Base-by-base conservation (phyloP, 2,113 vertebrate genomes). In the Drymodes brunneopygia region DNA sequence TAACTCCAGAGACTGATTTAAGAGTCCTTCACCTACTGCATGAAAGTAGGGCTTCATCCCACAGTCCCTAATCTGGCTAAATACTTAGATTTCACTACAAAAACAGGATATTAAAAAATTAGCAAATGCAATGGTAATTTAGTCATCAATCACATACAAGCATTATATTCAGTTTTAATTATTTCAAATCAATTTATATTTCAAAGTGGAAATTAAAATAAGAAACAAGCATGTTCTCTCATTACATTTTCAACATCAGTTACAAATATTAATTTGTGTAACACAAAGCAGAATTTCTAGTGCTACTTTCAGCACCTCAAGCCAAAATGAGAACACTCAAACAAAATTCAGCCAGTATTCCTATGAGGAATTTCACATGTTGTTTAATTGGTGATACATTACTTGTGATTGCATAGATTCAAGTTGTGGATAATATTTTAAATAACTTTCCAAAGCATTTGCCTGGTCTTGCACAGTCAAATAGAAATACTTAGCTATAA, bases 1-100 rank as follows among this genome's bases (percentile, higher is more conserved):
- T 97, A 97, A 97, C 94, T 97, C 86, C 93, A 93, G 84, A 95
- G 91, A 94, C 84, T 96, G 94, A 97, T 97, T 97, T 97, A 96
- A 92, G 89, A 96, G 92, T 94, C 66, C 88, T 97, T 91, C 78
- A 94, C 82, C 75, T 86, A 81, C 80, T 96, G 82, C 81, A 88
- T 36, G 66, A 91, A 92, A 85, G 81, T 20, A 92, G 22, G 57
- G 74, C 48, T 96, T 95, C 71, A 91, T 73, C 67, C 84, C 70
- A 81, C 61, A 86, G 70, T 44, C 53, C 54, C 50, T 82, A 72
- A 73, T 64, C 81, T 69, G 57, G 38, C 54, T 83, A 88, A 83
- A 89, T 29, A 54, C 45, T 57, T 69, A 28, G 40, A 77, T 47
- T 77, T 80, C 54, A 58, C 38, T 78, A 40, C 2, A 9, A 85